Percentiles rank a stretch among this genome's conserved stretches.
Evolutionary conservation across 2,888 invertebrate genomes (phyloP).

Genomic region (Idaea straminata): DNA sequence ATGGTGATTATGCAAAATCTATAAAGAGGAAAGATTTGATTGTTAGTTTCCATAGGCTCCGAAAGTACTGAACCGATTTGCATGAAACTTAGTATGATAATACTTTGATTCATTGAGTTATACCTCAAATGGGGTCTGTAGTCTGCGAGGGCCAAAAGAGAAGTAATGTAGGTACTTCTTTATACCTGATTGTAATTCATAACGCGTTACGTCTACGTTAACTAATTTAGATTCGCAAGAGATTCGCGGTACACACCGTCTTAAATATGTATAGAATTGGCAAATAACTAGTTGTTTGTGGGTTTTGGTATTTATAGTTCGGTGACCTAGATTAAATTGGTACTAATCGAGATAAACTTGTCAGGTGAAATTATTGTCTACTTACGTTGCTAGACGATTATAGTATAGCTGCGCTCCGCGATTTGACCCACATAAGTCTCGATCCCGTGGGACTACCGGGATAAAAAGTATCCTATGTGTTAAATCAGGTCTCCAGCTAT

Average conservation of each 20-base stretch:
- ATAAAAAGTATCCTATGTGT: too few relatives aligned
- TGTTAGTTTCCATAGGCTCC: too few relatives aligned
- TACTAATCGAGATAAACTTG: conserved; percentile 8
- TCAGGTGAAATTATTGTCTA: not conserved
- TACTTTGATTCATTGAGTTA: too few relatives aligned
- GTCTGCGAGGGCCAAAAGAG: not conserved
- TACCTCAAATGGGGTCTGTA: too few relatives aligned
- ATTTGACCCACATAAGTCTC: too few relatives aligned
- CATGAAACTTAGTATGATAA: too few relatives aligned
- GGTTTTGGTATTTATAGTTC: not conserved
- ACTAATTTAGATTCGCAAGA: conserved; percentile 69
- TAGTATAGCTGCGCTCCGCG: too few relatives aligned
- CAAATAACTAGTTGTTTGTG: conserved; percentile 4
- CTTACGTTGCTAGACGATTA: not conserved
- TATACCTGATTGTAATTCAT: conserved; percentile 44
- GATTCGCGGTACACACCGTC: conserved; percentile 38
- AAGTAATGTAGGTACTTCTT: not conserved
- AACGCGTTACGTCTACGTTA: conserved; percentile 53
- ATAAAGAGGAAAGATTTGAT: too few relatives aligned
- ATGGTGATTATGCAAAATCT: too few relatives aligned
- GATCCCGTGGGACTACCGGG: too few relatives aligned
- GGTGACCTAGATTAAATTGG: not conserved
- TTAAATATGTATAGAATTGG: conserved; percentile 26
- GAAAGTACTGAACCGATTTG: too few relatives aligned
- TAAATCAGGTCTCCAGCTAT: too few relatives aligned